These are phyloP conservation scores for Thryonomys swinderianus DNA, from an alignment of 2,113 vertebrate genomes.

Conservation along the genomic window DNA sequence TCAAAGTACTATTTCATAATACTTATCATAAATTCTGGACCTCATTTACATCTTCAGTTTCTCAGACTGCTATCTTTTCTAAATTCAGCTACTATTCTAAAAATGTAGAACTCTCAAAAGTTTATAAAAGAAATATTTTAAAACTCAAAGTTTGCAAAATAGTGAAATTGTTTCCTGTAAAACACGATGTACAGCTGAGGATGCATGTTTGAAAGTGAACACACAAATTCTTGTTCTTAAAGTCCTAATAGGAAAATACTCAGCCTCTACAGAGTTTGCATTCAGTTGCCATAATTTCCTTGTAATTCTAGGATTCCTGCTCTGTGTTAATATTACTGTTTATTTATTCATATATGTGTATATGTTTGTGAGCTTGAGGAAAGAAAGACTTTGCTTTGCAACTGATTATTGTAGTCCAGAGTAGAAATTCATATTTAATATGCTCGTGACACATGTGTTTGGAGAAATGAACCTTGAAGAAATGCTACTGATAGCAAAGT, in stretches of 20 bases:
- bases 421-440: not conserved
- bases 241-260: not conserved
- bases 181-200: not conserved
- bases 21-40: too few species aligned
- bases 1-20: too few species aligned
- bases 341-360: not conserved
- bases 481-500: not conserved
- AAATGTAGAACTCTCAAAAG: not conserved
- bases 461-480: not conserved
- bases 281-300: not conserved
- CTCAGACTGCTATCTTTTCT: too few species aligned
- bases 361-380: not conserved
- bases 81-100: not conserved
- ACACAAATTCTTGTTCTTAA: not conserved
- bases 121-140: not conserved
- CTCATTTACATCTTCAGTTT: too few species aligned
- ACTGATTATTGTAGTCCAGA: not conserved
- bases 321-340: not conserved
- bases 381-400: not conserved
- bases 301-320: rapidly evolving
- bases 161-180: not conserved
- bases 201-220: not conserved
- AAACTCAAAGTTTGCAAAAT: not conserved
- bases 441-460: not conserved
- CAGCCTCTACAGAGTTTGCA: not conserved